These are phyloP conservation scores for Tragulus kanchil DNA, from an alignment of 2,113 vertebrate species.

Conservation along the genomic window DNA sequence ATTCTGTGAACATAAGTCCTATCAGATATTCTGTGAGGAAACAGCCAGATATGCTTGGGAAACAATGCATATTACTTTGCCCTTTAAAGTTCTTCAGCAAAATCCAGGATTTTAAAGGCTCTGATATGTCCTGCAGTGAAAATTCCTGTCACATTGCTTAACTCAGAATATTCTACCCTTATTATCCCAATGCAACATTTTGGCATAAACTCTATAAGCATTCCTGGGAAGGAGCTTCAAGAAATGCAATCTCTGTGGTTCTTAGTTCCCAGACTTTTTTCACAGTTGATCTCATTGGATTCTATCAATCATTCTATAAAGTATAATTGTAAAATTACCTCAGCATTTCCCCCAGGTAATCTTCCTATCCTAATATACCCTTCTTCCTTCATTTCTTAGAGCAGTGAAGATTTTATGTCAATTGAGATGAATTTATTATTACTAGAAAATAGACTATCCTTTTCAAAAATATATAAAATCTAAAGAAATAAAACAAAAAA, in stretches of 20 bases:
- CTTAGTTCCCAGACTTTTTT: neutral
- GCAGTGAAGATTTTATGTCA: constrained; percentile 10
- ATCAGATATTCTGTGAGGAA: neutral
- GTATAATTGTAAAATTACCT: constrained; percentile 11
- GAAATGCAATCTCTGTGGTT: neutral
- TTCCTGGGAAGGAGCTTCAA: neutral
- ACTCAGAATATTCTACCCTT: neutral
- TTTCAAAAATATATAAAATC: neutral
- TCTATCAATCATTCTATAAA: neutral
- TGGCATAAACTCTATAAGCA: neutral
- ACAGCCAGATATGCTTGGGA: neutral
- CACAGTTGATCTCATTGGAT: neutral
- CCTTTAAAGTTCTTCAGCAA: neutral
- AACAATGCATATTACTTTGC: neutral
- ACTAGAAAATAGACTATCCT: neutral
- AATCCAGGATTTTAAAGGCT: neutral
- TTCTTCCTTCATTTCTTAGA: neutral
- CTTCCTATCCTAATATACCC: neutral
- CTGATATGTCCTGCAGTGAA: neutral
- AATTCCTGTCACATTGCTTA: neutral
- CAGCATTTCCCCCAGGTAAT: neutral
- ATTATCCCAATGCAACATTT: neutral
- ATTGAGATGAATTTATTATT: neutral
- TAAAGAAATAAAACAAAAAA: neutral
- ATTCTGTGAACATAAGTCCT: neutral